Conservation (phyloP, 2,888 invertebrate genomes). For the Lasioglossum morio region DNA sequence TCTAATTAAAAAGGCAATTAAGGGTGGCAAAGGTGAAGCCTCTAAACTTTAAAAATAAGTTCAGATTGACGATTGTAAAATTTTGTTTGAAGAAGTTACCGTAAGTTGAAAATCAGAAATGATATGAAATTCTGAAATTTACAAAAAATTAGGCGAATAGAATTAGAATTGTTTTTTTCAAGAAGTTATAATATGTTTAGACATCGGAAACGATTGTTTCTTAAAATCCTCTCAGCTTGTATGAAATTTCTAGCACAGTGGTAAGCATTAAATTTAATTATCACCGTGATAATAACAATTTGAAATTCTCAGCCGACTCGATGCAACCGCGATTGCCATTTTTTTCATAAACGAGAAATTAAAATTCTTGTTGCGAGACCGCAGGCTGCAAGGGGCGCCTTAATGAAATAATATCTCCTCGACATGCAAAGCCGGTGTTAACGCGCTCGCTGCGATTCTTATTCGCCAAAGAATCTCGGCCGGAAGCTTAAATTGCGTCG, state of each 20-base stretch:
- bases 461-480: neutral
- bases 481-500: neutral
- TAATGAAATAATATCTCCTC: slow-evolving; percentile 43
- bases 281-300: neutral
- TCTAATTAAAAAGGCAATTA: neutral
- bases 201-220: neutral
- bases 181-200: neutral
- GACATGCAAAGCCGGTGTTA: neutral
- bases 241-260: neutral
- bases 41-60: neutral
- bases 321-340: neutral
- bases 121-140: no score
- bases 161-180: no score
- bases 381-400: neutral
- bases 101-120: neutral
- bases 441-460: neutral
- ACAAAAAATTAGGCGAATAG: no score
- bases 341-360: slow-evolving; percentile 52
- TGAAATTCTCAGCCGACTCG: slow-evolving; percentile 1
- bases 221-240: neutral
- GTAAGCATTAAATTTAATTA: neutral
- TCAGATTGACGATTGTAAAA: neutral
- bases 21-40: no score
- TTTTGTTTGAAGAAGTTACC: neutral
- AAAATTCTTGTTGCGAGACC: slow-evolving; percentile 42